Evolutionary conservation across 2,888 invertebrate species (phyloP), one percentile per base, ranked within the genome.

Genomic region (Phengaris alcon): DNA sequence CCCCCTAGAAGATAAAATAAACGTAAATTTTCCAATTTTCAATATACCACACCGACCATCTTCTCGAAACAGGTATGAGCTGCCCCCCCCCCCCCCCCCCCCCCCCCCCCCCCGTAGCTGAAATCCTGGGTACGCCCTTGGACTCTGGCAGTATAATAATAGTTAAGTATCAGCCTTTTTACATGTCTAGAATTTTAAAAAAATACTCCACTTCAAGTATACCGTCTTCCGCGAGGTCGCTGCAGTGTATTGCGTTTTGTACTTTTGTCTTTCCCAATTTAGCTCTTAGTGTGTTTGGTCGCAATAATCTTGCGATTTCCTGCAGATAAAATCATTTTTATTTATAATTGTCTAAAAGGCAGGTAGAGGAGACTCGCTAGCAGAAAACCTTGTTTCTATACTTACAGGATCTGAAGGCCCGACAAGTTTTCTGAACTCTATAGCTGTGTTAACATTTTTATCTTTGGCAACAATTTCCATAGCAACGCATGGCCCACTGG

Each of bases 361-460:
- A 48, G 8, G 48, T 48, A 48, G 48, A 48, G 6, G 0, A 4
- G 48, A 48, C 3, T 48, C 4, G 0, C 6, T 48, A 48, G 48
- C 6, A 48, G 48, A 52, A 52, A 8, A 52, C 8, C 8, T 8
- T 12, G 12, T 52, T 52, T 9, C 12, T 12, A 52, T 64, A 64
- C 95, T 93, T 93, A 97, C 97, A n/a, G 98, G 97, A 94, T 99
- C 98, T 80, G 95, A 94, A 2, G 99, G 99, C 0, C 99, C 99
- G 78, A 96, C 96, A 79, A 98, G 94, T 84, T 96, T 96, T 79
- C 99, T 95, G 88, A 98, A 98, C 81, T 95, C 96, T 22, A 94
- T 88, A 74, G 96, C 95, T 2, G 95, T 94, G 79, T 96, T 94
- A 51, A 94, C 83, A 52, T 87, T 92, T 55, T 93, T 90, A 81